A percentile compares a stretch with the other conserved stretches of the same genome.
Evolutionary conservation across 2,888 invertebrate species (phyloP).

Genomic region (Temnothorax ravouxi): DNA sequence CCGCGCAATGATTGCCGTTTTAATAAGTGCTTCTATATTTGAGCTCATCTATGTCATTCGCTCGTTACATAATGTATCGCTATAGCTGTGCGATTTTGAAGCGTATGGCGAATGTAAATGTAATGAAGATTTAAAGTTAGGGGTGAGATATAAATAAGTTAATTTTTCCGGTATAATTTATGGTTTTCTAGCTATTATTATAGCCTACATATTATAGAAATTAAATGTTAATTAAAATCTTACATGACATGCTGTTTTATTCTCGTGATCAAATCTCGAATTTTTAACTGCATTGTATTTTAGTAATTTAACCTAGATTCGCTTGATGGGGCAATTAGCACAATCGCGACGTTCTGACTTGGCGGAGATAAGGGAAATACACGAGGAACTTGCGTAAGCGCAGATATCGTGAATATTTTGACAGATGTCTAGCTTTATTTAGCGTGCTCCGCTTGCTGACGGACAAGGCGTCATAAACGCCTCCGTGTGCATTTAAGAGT

Average conservation of each 20-base stretch:
- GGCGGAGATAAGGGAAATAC: not conserved
- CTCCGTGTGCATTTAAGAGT: slow-evolving; percentile 49
- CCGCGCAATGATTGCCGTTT: slow-evolving; percentile 40
- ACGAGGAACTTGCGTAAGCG: slow-evolving; percentile 18
- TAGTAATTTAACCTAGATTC: slow-evolving; percentile 37
- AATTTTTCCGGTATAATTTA: not conserved
- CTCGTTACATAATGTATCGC: not conserved
- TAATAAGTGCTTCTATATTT: slow-evolving; percentile 44
- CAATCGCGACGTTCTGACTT: slow-evolving; percentile 17
- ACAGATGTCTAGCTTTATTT: slow-evolving; percentile 2
- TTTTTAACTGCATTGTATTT: slow-evolving; percentile 20
- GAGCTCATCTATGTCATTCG: not conserved
- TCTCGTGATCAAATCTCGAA: slow-evolving; percentile 14
- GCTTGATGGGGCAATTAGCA: slow-evolving; percentile 27
- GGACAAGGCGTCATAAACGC: slow-evolving; percentile 38
- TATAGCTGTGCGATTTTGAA: not conserved
- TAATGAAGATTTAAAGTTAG: not conserved
- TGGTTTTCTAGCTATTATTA: not conserved
- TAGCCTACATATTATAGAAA: not conserved
- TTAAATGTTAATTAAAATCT: not conserved
- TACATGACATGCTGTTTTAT: slow-evolving; percentile 2
- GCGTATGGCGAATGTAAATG: not conserved
- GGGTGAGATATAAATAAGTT: not conserved
- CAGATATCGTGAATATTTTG: slow-evolving; percentile 32
- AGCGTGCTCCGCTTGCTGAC: not conserved